These are phyloP conservation scores for Tonatia bakeri DNA, from an alignment of 2,113 vertebrate genomes.

Conservation along the genomic window DNA sequence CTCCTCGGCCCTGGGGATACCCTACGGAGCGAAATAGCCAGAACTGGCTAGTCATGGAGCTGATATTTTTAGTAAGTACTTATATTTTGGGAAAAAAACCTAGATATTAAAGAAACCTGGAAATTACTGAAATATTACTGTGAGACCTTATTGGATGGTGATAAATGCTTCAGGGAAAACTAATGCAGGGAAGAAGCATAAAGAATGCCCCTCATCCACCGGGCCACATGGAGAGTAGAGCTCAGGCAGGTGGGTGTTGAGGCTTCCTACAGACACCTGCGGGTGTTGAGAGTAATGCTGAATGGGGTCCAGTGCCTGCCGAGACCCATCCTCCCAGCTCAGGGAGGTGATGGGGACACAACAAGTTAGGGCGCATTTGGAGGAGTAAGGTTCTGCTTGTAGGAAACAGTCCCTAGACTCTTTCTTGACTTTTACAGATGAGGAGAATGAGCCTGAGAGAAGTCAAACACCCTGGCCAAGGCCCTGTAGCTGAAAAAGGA, in stretches of 20 bases:
- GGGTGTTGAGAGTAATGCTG: background rate
- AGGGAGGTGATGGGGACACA: background rate
- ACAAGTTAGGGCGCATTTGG: rapidly evolving
- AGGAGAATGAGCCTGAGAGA: background rate
- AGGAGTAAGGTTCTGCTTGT: background rate
- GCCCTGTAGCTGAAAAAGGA: background rate
- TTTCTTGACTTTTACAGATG: background rate
- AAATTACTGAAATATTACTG: background rate
- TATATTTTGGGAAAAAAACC: background rate
- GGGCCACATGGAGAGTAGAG: no score
- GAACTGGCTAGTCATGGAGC: background rate
- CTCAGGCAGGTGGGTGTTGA: no score
- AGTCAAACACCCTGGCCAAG: background rate
- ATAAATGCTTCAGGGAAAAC: background rate
- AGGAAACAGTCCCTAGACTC: background rate
- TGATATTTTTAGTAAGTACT: background rate
- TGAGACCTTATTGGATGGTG: background rate
- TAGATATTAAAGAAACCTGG: background rate
- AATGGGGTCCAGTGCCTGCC: background rate
- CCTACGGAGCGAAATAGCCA: background rate
- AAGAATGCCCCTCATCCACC: background rate
- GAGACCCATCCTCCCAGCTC: background rate
- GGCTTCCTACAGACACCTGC: background rate
- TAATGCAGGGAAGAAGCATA: background rate
- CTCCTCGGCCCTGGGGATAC: background rate